phyloP scores from a whole-genome alignment of 2,888 invertebrate species.

The Entomobrya multifasciata region DNA sequence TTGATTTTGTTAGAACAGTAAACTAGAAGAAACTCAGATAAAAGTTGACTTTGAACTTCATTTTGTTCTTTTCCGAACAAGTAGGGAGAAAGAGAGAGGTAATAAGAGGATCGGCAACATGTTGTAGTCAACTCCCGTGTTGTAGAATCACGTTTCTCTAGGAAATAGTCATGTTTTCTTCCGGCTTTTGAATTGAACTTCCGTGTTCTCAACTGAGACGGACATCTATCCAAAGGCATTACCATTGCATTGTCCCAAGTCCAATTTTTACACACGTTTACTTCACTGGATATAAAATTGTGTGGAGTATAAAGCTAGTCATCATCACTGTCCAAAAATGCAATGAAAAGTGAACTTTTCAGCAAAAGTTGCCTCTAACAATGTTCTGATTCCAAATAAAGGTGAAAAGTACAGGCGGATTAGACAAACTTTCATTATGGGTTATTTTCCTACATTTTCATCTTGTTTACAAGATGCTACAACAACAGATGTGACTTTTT shows the following conservation, averaged over 20 bases:
- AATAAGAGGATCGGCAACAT: slow-evolving; percentile 54
- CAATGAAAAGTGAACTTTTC: slow-evolving; percentile 21
- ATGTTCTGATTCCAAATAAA: slow-evolving; percentile 53
- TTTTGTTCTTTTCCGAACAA: slow-evolving; percentile 31
- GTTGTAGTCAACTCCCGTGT: slow-evolving; percentile 45
- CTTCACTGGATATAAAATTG: not conserved
- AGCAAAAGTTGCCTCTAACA: not conserved
- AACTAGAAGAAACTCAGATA: slow-evolving; percentile 21
- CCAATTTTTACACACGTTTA: not conserved
- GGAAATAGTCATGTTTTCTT: slow-evolving; percentile 67
- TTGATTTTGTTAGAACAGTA: not conserved
- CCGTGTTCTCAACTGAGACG: not conserved
- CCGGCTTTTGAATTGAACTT: slow-evolving; percentile 60
- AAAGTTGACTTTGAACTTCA: slow-evolving; percentile 74
- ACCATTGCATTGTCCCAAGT: not conserved
- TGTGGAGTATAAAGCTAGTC: not conserved
- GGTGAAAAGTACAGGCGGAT: slow-evolving; percentile 49
- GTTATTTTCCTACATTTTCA: slow-evolving; percentile 52
- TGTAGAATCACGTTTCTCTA: slow-evolving; percentile 51
- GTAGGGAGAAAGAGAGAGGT: not conserved
- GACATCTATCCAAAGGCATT: slow-evolving; percentile 6
- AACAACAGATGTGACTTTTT: slow-evolving; percentile 12
- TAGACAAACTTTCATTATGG: not conserved
- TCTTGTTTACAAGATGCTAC: slow-evolving; percentile 28
- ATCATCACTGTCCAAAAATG: not conserved